phyloP scores from a whole-genome alignment of 2,797 vertebrate genomes.

The Adrianichthys oophorus region DNA sequence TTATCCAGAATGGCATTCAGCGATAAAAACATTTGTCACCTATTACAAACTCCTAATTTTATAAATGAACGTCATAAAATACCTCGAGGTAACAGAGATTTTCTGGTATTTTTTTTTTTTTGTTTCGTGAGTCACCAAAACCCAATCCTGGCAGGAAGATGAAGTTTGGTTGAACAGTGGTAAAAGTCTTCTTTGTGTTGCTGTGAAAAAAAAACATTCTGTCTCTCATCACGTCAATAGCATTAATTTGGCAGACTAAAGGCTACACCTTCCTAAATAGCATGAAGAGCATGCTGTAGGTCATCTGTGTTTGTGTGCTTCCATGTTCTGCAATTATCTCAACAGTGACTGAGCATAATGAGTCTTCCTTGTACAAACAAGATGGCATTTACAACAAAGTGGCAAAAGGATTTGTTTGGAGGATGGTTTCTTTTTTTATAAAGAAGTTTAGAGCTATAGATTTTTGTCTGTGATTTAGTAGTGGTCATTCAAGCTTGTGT shows the following conservation, averaged over 20 bases:
- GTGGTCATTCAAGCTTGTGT: no score
- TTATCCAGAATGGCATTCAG: conserved; percentile 9
- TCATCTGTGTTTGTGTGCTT: conserved; percentile 40
- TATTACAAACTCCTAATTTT: conserved; percentile 5
- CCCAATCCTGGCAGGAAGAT: conserved; percentile 36
- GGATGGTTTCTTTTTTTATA: neutral
- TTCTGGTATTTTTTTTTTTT: neutral
- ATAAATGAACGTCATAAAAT: neutral
- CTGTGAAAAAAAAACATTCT: conserved; percentile 32
- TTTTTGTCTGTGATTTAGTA: no score
- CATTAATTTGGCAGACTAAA: conserved; percentile 41
- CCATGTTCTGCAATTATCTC: conserved; percentile 38
- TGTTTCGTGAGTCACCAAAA: conserved; percentile 40
- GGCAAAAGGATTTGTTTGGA: conserved; percentile 12
- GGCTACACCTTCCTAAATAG: conserved; percentile 33
- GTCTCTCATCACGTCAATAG: conserved; percentile 45
- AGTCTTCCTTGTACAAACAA: conserved; percentile 28
- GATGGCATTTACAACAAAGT: conserved; percentile 56
- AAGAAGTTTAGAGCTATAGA: no score
- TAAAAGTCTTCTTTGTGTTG: conserved; percentile 39
- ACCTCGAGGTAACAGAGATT: no score
- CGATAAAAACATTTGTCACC: conserved; percentile 4
- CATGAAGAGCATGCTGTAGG: conserved; percentile 36
- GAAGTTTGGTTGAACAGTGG: conserved; percentile 31
- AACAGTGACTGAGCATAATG: conserved; percentile 51